phyloP scores from a whole-genome alignment of 1,140 invertebrate genomes.

The Druon quercuslanigerum region DNA sequence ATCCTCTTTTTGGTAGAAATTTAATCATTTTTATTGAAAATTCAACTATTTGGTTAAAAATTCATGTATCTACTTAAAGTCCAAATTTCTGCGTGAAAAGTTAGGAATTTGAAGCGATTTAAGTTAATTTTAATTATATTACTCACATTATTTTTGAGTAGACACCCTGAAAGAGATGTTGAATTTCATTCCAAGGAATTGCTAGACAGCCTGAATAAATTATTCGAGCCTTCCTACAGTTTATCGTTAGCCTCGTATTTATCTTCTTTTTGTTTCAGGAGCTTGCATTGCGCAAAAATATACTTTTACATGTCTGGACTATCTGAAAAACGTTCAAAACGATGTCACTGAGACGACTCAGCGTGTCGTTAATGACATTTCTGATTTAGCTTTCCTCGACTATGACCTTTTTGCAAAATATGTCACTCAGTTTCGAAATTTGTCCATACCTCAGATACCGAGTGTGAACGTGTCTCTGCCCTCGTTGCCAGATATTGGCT shows the following conservation, averaged over 20 bases:
- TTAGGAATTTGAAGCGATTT: too few species aligned
- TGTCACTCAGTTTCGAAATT: constrained; percentile 61
- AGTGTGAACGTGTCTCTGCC: constrained; percentile 63
- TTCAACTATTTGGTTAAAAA: too few species aligned
- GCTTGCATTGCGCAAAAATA: constrained; percentile 69
- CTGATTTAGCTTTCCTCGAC: constrained; percentile 57
- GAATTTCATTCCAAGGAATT: too few species aligned
- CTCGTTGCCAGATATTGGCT: constrained; percentile 61
- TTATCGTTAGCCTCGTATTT: constrained; percentile 57
- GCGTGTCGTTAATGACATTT: constrained; percentile 64
- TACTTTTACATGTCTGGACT: constrained; percentile 68
- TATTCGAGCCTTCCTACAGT: neutral
- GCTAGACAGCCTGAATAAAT: too few species aligned
- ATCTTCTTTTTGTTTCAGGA: constrained; percentile 74
- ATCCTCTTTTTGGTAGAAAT: too few species aligned
- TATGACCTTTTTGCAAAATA: constrained; percentile 66
- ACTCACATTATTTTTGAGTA: too few species aligned
- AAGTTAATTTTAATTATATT: too few species aligned
- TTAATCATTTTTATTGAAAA: too few species aligned
- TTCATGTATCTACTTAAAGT: too few species aligned
- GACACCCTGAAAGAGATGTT: too few species aligned
- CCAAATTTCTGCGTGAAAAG: too few species aligned
- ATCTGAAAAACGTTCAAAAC: constrained; percentile 66
- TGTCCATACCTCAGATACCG: constrained; percentile 53
- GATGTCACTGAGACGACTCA: constrained; percentile 66